Base-by-base conservation (phyloP, 1,140 invertebrate species). In the Dinoponera quadriceps region DNA sequence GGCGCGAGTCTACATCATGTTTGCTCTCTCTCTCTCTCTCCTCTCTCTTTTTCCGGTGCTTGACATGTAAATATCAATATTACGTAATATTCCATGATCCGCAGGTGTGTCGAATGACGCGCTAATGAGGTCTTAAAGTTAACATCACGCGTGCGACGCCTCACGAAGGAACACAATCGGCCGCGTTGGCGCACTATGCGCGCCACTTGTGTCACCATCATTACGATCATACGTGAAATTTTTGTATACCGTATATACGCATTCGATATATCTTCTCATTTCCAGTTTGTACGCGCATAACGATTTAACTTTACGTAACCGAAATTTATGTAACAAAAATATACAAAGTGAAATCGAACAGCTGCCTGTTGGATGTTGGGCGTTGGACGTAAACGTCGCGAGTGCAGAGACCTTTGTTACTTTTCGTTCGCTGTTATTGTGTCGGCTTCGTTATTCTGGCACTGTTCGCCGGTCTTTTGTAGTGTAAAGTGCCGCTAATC, bases 31-130 rank as follows among this genome's bases (percentile, higher is more conserved):
- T n/a, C n/a, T n/a, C n/a, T n/a, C n/a, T n/a, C n/a, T n/a, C n/a
- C n/a, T n/a, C n/a, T n/a, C n/a, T n/a, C n/a, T n/a, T n/a, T 65
- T 11, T 66, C 18, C 13, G 5, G 18, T n/a, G 44, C 33, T 57
- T 71, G 25, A 71, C 18, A 78, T 18, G n/a, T 71, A 57, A 80
- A 14, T 27, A 48, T 20, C 27, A 33, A 71, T 59, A 27, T 80
- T 48, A 51, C 51, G 63, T 68, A 78, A 78, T 27, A 44, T 20
- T 27, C 11, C 55, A 49, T 38, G 14, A 55, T 74, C 22, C 29
- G 11, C 27, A 68, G 48, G 20, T 77, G 27, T 29, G 16, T 38
- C 66, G 66, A 77, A 49, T 22, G 18, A 9, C 11, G 29, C 29
- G 49, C 9, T 68, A 78, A 69, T 44, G 22, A 69, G 44, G 16